phyloP scores from a whole-genome alignment of 1,140 invertebrate species.

The Lucilia cuprina region DNA sequence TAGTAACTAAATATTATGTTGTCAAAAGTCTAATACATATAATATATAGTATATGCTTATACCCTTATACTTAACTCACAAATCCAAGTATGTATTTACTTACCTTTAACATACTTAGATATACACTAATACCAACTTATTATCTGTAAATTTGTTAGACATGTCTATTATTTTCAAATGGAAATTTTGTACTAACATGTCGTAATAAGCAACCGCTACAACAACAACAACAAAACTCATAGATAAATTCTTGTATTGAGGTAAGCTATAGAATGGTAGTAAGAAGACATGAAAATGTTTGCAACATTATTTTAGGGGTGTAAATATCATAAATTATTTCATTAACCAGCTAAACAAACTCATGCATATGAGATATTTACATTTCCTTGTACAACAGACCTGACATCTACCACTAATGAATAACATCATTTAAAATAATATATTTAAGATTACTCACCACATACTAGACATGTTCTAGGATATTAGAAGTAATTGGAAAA shows the following conservation, averaged over 20 bases:
- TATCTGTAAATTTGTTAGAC: neutral
- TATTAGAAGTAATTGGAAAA: too few species aligned
- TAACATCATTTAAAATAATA: neutral
- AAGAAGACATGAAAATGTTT: neutral
- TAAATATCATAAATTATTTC: neutral
- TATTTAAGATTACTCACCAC: neutral
- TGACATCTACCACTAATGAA: neutral
- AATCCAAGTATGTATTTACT: neutral
- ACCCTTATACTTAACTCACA: neutral
- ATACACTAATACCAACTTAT: neutral
- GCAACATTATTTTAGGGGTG: neutral
- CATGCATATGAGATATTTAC: neutral
- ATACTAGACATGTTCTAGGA: too few species aligned
- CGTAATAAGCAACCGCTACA: neutral
- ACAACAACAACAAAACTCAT: too few species aligned
- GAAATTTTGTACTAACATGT: neutral
- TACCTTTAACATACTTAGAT: neutral
- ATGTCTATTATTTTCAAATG: neutral
- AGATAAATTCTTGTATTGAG: neutral
- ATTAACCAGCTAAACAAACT: neutral
- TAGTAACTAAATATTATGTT: neutral
- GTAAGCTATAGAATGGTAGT: neutral
- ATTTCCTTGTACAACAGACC: too few species aligned
- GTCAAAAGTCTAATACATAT: neutral
- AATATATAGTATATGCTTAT: neutral